Conservation (phyloP, 2,113 vertebrate species). For the Rutilus rutilus region DNA sequence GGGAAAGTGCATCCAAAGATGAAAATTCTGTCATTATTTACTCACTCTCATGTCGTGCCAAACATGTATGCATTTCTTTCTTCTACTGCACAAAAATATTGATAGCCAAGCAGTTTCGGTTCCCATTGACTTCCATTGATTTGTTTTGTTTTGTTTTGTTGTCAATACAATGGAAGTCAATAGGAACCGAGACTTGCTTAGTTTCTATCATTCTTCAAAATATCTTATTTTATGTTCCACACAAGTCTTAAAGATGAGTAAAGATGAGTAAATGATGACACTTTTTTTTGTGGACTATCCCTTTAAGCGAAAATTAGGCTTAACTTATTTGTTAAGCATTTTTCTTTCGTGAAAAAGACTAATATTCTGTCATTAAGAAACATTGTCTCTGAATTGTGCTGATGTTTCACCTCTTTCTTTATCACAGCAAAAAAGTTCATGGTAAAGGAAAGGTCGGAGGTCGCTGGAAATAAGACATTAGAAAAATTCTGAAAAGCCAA, state of each 20-base stretch:
- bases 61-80: background rate
- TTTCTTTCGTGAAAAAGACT: background rate
- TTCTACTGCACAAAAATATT: background rate
- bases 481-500: background rate
- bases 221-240: background rate
- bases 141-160: background rate
- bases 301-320: background rate
- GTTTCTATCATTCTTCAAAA: background rate
- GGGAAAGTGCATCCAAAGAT: background rate
- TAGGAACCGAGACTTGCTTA: background rate
- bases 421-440: constrained; percentile 75
- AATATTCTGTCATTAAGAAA: too few species aligned
- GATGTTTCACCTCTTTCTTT: background rate
- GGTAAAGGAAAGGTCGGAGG: constrained; percentile 80
- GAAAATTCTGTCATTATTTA: background rate
- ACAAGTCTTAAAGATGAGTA: background rate
- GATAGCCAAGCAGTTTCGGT: background rate
- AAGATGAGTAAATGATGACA: background rate
- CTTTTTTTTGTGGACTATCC: background rate
- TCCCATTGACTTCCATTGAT: background rate
- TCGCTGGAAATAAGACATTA: constrained; percentile 76
- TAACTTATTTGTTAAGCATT: background rate
- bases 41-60: background rate
- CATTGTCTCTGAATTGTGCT: background rate
- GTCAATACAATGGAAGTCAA: background rate